These are phyloP conservation scores for Ceratotherium simum DNA, from an alignment of 2,113 vertebrate species.

Conservation along the genomic window DNA sequence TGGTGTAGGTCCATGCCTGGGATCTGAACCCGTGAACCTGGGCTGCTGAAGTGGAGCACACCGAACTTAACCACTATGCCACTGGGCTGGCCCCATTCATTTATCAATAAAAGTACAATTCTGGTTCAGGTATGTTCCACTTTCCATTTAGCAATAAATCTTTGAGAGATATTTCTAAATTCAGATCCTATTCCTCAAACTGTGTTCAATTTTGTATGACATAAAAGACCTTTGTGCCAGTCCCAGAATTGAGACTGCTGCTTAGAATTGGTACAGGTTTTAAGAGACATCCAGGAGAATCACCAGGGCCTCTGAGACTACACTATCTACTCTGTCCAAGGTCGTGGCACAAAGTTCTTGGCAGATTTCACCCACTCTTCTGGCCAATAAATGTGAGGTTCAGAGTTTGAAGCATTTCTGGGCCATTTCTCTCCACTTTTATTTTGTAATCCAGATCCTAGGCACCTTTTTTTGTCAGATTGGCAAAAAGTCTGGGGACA, in stretches of 20 bases:
- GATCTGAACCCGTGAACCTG: no score
- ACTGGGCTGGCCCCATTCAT: no score
- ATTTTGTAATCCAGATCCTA: constrained; percentile 16
- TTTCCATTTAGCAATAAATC: neutral
- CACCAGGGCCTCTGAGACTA: neutral
- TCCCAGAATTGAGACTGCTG: neutral
- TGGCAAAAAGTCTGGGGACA: neutral
- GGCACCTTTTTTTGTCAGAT: neutral
- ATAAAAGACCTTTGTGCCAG: neutral
- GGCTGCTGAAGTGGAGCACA: no score
- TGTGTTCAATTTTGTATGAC: neutral
- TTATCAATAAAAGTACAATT: neutral
- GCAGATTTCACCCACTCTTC: neutral
- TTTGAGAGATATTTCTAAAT: neutral
- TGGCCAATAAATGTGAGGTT: constrained; percentile 34
- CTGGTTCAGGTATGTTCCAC: neutral
- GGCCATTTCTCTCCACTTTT: neutral
- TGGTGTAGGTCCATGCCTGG: no score
- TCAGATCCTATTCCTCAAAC: neutral
- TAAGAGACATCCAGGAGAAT: neutral
- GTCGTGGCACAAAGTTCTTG: neutral
- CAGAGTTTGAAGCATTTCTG: neutral
- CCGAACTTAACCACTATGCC: no score
- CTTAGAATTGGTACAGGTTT: neutral
- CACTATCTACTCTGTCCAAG: neutral